Evolutionary conservation across 2,888 invertebrate species (phyloP), one percentile per base, ranked within the genome.

Genomic region (Sussaba pulchella): DNA sequence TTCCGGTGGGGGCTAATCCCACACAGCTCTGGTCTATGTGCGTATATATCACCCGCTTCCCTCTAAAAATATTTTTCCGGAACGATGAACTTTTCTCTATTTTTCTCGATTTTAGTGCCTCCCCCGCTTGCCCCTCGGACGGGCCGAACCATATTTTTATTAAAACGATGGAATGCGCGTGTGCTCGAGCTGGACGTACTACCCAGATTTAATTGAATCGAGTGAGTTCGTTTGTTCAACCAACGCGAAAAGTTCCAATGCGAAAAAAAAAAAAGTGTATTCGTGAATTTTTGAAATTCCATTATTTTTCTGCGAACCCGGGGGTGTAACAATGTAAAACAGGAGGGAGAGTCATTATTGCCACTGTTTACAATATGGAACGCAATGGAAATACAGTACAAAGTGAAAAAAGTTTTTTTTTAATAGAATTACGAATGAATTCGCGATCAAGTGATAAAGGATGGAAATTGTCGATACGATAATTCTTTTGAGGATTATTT

Each of bases 1-100:
- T 21, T 69, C 69, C 24, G 21, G 41, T 41, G n/a, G 24, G 21
- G 52, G 52, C 21, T 50, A 52, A 67, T 67, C 36, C 50, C 67
- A n/a, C 21, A 2, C 24, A 24, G 41, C 14, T 10, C n/a, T 17
- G 1, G 5, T 31, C 36, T 31, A 4, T 24, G 31, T 31, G 24
- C 31, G 17, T 5, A 31, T 5, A 19, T 21, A 9, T 19, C 21
- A 39, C 2, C 14, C 12, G 12, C 41, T 41, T 6, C 19, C 10
- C 41, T 21, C n/a, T n/a, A 24, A 0, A 21, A 52, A 52, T 54
- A 67, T 41, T 67, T 67, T 41, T 41, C 24, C 21, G 2, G 14
- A n/a, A 4, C 24, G 26, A 69, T 39, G 41, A 24, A 9, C 6
- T 17, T 47, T 10, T 9, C 36, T 19, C 31, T 36, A 19, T 10